These are phyloP conservation scores for Orcinus orca DNA, from an alignment of 2,113 vertebrate genomes.

Conservation along the genomic window DNA sequence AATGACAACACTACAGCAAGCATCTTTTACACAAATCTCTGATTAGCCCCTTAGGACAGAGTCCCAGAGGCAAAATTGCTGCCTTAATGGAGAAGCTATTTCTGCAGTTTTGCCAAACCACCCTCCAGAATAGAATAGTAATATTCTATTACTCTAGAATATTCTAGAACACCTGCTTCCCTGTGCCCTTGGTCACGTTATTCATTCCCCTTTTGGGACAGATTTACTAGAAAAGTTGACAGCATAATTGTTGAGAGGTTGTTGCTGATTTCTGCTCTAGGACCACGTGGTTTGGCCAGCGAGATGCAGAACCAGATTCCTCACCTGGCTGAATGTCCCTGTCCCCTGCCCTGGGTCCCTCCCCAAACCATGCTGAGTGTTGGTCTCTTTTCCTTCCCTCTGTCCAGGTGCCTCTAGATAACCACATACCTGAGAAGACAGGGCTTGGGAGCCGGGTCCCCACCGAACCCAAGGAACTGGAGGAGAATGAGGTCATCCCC, in stretches of 20 bases:
- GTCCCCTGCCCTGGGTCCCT: background rate
- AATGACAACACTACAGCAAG: background rate
- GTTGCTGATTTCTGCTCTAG: background rate
- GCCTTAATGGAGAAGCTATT: background rate
- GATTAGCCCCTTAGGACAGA: background rate
- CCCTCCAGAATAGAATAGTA: background rate
- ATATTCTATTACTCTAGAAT: background rate
- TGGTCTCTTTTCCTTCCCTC: background rate
- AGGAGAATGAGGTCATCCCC: constrained; percentile 85
- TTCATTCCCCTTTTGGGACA: background rate
- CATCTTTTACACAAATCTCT: background rate
- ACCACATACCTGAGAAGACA: constrained; percentile 84
- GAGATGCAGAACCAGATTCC: background rate
- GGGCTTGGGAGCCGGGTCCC: constrained; percentile 65
- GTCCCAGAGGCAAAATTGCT: background rate
- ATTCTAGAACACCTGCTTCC: no score
- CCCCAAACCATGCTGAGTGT: background rate
- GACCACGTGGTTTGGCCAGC: background rate
- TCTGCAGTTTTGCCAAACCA: background rate
- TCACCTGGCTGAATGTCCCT: background rate
- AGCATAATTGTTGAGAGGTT: background rate
- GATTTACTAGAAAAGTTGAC: background rate
- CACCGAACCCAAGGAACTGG: constrained; percentile 70
- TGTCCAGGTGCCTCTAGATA: constrained; percentile 78
- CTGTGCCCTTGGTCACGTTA: no score